Base-by-base conservation (phyloP, 2,888 invertebrate genomes). In the Neoascia interrupta region DNA sequence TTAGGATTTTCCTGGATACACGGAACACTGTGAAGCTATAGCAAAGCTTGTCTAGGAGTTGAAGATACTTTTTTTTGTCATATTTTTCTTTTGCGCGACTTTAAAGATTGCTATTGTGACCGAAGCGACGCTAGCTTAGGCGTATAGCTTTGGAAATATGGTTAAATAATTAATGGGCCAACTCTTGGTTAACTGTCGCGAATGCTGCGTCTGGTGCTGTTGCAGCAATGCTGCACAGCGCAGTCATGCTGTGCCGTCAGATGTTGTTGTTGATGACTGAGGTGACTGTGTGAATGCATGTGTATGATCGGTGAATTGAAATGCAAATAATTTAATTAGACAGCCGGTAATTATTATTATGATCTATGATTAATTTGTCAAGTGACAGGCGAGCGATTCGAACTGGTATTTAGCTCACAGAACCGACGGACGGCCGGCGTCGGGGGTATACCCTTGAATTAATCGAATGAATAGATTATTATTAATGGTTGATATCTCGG, bases 281-380 rank as follows among this genome's bases (percentile, higher is more conserved):
- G 28, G 54, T 43, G 37, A 36, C 37, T 68, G 37, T 66, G 73
- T 47, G 58, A 72, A 54, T 68, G 61, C 49, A 61, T 68, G 51
- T 60, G 54, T 61, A 56, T 49, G 66, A 66, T 60, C 61, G 72
- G 73, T 68, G 79, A 73, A 79, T 73, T 79, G 79, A 73, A 79
- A 79, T 79, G 79, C 73, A 79, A 79, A 79, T 79, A 79, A 79
- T 79, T 79, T 79, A 79, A 79, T 79, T 79, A 79, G 79, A 79
- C 79, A 79, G 79, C 61, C 19, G 56, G 79, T 79, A 79, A 79
- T 79, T 79, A 79, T 79, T 79, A 79, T 79, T 79, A 79, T 79
- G 79, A 79, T 72, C 73, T 72, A 73, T 79, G 79, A 79, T 79
- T 79, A 79, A 79, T 79, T 79, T 79, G 79, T 79, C 79, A 79